These are phyloP conservation scores for Uromys caudimaculatus DNA, from an alignment of 2,797 vertebrate genomes.

Conservation along the genomic window DNA sequence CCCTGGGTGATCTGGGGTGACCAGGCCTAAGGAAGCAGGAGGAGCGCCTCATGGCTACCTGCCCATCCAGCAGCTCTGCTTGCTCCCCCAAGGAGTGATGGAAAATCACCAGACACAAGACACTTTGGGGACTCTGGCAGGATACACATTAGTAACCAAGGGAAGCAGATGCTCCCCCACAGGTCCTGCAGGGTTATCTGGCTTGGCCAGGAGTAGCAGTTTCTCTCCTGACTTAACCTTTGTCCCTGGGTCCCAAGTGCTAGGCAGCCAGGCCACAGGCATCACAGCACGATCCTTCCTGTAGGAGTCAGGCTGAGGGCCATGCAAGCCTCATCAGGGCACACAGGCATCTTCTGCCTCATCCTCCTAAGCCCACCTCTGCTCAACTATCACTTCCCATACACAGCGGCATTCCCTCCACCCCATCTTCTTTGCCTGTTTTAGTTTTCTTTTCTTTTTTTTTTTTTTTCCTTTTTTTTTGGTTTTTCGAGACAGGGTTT, in stretches of 20 bases:
- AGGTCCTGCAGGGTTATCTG: conserved; percentile 66
- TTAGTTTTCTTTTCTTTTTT: too few species aligned
- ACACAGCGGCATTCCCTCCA: accelerated
- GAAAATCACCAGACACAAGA: conserved; percentile 65
- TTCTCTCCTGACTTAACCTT: conserved; percentile 37
- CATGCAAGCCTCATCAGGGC: neutral
- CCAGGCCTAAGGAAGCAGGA: neutral
- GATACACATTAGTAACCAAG: conserved; percentile 49
- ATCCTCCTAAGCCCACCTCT: neutral
- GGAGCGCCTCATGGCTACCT: neutral
- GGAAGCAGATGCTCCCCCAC: conserved; percentile 51
- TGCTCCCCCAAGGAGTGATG: neutral
- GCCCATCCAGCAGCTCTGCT: neutral
- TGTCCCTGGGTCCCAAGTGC: conserved; percentile 34
- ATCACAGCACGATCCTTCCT: neutral
- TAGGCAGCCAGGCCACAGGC: conserved; percentile 23
- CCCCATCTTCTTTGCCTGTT: neutral
- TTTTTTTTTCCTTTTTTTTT: too few species aligned
- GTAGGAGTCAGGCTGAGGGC: neutral
- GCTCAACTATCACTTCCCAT: neutral
- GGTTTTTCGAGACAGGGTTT: too few species aligned
- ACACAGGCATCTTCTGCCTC: neutral
- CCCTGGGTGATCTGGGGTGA: neutral
- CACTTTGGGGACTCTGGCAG: neutral
- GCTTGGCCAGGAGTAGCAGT: neutral